A percentile compares a stretch with the other conserved stretches of the same genome.
These are phyloP conservation scores for Aulostomus chinensis DNA, from an alignment of 2,797 vertebrate genomes.

Conservation along the genomic window DNA sequence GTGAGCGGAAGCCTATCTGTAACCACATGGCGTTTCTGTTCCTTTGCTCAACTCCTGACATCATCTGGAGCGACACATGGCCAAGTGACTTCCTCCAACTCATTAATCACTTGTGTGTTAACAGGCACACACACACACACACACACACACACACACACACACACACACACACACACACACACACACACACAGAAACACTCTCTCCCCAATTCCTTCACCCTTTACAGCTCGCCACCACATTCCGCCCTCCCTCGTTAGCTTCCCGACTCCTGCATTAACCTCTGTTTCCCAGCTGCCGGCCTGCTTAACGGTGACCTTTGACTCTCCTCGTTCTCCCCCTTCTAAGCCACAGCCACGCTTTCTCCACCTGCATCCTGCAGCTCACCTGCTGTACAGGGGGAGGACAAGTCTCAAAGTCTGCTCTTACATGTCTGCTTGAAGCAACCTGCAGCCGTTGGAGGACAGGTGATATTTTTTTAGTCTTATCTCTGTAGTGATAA, in stretches of 20 bases:
- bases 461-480: slow-evolving; percentile 36
- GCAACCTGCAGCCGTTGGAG: no score
- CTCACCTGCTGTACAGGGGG: slow-evolving; percentile 60
- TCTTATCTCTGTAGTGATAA: no score
- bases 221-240: slow-evolving; percentile 64
- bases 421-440: no score
- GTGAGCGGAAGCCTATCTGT: slow-evolving; percentile 70
- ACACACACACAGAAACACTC: no score
- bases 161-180: slow-evolving; percentile 14
- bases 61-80: slow-evolving; percentile 67
- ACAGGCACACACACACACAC: slow-evolving; percentile 43
- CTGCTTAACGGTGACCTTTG: slow-evolving; percentile 50
- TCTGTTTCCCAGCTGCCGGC: slow-evolving; percentile 27
- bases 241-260: slow-evolving; percentile 44
- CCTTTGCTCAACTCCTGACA: slow-evolving; percentile 66
- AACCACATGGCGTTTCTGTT: slow-evolving; percentile 69
- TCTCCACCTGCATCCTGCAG: slow-evolving; percentile 42
- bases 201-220: slow-evolving; percentile 32
- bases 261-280: slow-evolving; percentile 21
- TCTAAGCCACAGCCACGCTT: slow-evolving; percentile 6
- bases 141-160: not conserved
- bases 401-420: no score
- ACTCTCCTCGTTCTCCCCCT: slow-evolving; percentile 13
- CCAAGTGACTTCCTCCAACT: slow-evolving; percentile 64
- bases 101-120: slow-evolving; percentile 68